Conservation (phyloP, 2,888 invertebrate species). For the Drosophila falleni region DNA sequence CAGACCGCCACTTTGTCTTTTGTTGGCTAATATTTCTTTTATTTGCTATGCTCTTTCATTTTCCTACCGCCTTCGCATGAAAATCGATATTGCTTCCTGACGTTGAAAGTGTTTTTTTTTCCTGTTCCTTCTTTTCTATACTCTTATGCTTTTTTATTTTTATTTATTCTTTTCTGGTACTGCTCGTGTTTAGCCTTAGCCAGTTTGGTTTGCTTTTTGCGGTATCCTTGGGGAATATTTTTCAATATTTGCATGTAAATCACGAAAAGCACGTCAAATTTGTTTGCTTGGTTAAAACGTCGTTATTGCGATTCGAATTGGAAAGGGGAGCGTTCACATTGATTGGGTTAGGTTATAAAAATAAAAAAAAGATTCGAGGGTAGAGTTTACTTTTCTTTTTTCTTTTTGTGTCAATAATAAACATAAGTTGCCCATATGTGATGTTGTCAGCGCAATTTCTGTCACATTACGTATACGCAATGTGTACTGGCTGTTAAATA, state of each 20-base stretch:
- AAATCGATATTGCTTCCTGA: conserved; percentile 74
- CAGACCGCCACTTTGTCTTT: conserved; percentile 73
- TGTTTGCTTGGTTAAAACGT: conserved; percentile 81
- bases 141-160: not conserved
- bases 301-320: conserved; percentile 69
- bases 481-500: conserved; percentile 3
- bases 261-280: conserved; percentile 83
- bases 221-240: conserved; percentile 80
- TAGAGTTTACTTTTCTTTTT: conserved; percentile 38
- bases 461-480: conserved; percentile 65
- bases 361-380: conserved; percentile 27
- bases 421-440: conserved; percentile 73
- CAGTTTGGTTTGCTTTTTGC: conserved; percentile 72
- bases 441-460: conserved; percentile 68
- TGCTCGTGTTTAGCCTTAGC: conserved; percentile 52
- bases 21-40: conserved; percentile 78
- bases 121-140: not conserved
- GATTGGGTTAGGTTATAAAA: conserved; percentile 76
- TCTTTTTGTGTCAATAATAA: conserved; percentile 68
- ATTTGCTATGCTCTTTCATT: conserved; percentile 62
- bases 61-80: conserved; percentile 55
- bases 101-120: conserved; percentile 44
- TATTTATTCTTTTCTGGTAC: conserved; percentile 28
- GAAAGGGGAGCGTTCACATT: conserved; percentile 56
- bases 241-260: conserved; percentile 84